These are phyloP conservation scores for Bradypodion pumilum DNA, from an alignment of 2,797 vertebrate species.

Conservation along the genomic window DNA sequence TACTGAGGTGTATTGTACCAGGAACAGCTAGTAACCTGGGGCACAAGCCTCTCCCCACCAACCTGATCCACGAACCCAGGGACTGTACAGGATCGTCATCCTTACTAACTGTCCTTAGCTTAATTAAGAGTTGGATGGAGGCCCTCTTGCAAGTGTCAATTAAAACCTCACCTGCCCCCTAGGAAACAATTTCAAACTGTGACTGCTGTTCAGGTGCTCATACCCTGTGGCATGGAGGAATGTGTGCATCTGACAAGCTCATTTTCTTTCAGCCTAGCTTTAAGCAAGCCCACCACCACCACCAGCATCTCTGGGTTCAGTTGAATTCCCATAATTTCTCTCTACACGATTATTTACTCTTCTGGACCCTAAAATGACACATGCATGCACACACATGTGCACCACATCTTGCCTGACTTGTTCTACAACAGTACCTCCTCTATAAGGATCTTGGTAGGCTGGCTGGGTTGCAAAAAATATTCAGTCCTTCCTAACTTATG, in stretches of 20 bases:
- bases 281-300: neutral
- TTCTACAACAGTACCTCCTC: neutral
- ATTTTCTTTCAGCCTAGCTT: neutral
- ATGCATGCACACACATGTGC: too few species aligned
- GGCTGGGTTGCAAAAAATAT: neutral
- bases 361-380: neutral
- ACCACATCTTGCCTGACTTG: neutral
- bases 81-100: too few species aligned
- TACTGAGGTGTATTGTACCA: neutral
- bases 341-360: neutral
- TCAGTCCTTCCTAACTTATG: neutral
- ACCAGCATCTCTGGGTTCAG: neutral
- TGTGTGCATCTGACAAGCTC: neutral
- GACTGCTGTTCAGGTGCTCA: neutral
- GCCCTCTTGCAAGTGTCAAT: neutral
- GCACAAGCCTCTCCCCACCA: too few species aligned
- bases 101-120: neutral
- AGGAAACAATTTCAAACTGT: neutral
- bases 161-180: too few species aligned
- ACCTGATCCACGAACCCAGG: too few species aligned
- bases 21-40: too few species aligned
- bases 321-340: neutral
- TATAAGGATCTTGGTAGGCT: neutral
- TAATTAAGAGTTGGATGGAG: neutral
- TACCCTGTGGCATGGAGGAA: neutral